Evolutionary conservation across 1,140 invertebrate species (phyloP), one percentile per base, ranked within the genome.

Genomic region (Sycophila sp.): DNA sequence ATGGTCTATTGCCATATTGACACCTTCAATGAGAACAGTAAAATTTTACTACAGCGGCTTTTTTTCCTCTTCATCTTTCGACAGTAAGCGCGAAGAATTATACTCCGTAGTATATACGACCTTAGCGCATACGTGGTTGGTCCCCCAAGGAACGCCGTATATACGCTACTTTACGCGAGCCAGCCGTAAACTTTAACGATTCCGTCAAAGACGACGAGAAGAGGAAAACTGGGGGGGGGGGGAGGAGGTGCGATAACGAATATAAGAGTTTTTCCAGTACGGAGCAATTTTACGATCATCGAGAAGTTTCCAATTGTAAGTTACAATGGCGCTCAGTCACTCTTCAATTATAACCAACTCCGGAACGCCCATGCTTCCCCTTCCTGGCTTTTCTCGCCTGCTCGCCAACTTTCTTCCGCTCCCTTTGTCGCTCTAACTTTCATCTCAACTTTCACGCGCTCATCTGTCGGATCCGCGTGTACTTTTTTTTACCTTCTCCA

Each of bases 121-220:
- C 45, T 42, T 47, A 2, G 38, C 28, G 26, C 13, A 53, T 51
- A 49, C 8, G 10, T 47, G 6, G 42, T 7, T 22, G 15, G 42
- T 22, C 7, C 17, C 2, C 6, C 13, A 47, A n/a, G 19, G 24
- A 22, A 47, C 13, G 38, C 26, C 34, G 34, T 28, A 22, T 26
- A 2, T 30, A 19, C 28, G 30, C 38, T 66, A 56, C 45, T 56
- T 66, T 38, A 56, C 15, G 38, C 11, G 45, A 69, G 34, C 2
- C 15, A 45, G 51, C 6, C 28, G 51, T 70, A 70, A 70, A 63
- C 36, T 55, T 70, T 70, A 45, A 70, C 38, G 59, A 45, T 70
- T 63, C 26, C 26, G 19, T 55, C 45, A 63, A 51, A 47, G 45
- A 17, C 26, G 5, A 59, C 3, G 30, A 49, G 22, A 28, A 59